Evolutionary conservation across 2,888 invertebrate genomes (phyloP).

Genomic region (Gortyna flavago): DNA sequence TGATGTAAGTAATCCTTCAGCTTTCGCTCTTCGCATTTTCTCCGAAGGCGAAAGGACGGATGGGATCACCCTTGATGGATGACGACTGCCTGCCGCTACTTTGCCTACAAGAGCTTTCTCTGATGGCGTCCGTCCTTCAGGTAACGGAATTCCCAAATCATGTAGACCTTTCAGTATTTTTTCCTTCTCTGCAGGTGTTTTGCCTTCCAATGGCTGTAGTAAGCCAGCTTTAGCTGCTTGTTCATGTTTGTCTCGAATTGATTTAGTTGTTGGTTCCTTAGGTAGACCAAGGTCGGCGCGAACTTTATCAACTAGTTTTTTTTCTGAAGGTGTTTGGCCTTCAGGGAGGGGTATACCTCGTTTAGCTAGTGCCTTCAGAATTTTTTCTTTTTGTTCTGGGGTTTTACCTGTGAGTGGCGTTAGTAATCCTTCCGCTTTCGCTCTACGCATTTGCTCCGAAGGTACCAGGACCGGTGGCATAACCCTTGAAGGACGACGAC

Average conservation of each 20-base stretch:
- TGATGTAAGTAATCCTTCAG: constrained; percentile 39
- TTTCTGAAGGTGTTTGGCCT: no score
- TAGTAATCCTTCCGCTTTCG: constrained; percentile 49
- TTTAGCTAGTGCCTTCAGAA: no score
- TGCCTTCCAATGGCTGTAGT: background rate
- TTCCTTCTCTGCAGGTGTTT: background rate
- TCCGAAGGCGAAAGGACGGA: background rate
- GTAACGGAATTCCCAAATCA: constrained; percentile 59
- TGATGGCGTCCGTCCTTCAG: constrained; percentile 68
- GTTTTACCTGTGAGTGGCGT: constrained; percentile 63
- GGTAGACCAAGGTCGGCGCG: background rate
- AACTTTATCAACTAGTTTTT: no score
- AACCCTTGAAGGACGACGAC: no score
- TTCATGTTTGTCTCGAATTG: background rate
- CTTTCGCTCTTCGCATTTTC: constrained; percentile 25
- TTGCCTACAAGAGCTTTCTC: constrained; percentile 58
- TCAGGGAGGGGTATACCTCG: no score
- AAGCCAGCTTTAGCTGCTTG: background rate
- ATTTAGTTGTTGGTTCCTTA: background rate
- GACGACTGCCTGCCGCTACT: no score
- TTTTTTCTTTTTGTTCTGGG: constrained; percentile 29
- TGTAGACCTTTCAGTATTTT: background rate
- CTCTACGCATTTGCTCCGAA: background rate
- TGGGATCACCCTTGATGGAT: no score
- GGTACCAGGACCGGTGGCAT: background rate